Evolutionary conservation across 2,113 vertebrate genomes (phyloP), one percentile per base, ranked within the genome.

Genomic region (Balaeniceps rex): DNA sequence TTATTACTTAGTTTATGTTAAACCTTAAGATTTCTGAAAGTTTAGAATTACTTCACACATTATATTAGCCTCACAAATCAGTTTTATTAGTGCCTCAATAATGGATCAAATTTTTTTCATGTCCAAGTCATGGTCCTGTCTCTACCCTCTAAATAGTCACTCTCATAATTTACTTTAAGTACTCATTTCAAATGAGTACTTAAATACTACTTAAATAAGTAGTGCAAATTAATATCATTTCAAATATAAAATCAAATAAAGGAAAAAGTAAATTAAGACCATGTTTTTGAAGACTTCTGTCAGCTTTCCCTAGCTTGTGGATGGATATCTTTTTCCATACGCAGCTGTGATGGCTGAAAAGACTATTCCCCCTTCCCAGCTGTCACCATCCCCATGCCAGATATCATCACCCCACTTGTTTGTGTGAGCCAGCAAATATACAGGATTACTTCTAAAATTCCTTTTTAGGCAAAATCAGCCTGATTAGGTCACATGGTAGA

Each of bases 21-120:
- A 97, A 97, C 87, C 87, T 94, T 83, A 81, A 60, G 76, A 82
- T 95, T 97, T 96, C 87, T 93, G 85, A 93, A 90, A 91, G 97
- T 96, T 96, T 96, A 95, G 95, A 96, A 92, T 97, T 97, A 96
- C 96, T 97, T 95, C 87, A 92, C 89, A 94, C 64, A 60, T 96
- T 94, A 83, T 78, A 97, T 77, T 88, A 93, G 81, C 71, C 87
- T 90, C 84, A 94, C 87, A 96, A 95, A 95, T 96, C 94, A 94
- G 81, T 95, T 97, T 97, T 95, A 95, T 93, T 95, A 95, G 84
- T 47, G 77, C 25, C 23, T 79, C 44, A 85, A 49, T 51, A 91
- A 84, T 4, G 3, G 88, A 85, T 55, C 72, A 47, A 29, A 15
- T 49, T 60, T 60, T 94, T 91, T 93, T 69, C 19, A 40, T 6